Evolutionary conservation across 2,113 vertebrate genomes (phyloP), one percentile per base, ranked within the genome.

Genomic region (Morone chrysops): DNA sequence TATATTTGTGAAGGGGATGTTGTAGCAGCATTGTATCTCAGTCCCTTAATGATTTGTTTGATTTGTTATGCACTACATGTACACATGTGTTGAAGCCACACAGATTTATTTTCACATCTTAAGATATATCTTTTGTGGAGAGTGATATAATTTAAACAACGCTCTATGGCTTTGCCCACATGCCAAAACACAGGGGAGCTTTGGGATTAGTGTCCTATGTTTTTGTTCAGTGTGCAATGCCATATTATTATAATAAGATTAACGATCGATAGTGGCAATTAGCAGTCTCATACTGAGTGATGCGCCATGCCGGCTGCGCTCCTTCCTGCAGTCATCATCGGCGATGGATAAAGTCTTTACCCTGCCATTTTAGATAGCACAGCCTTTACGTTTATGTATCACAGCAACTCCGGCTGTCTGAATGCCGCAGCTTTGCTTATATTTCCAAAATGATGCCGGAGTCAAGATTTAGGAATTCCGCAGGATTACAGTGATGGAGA

Each of bases 241-340:
- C 73, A 74, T 93, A 78, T 82, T 77, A 68, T 79, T 82, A 65
- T 81, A 82, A 94, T 86, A 76, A 91, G 91, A 95, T 94, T 93
- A 91, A 85, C 50, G 81, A 90, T 92, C 88, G 84, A 91, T 87
- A 81, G 48, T 53, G 90, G 90, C 66, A 91, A 90, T 94, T 91
- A 90, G 92, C 87, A 82, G 85, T 87, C 89, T 90, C 88, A 93
- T 89, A 82, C 90, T 82, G 84, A 90, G 89, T 79, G 92, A 94
- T 94, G 94, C 95, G 92, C 91, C 90, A 94, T 63, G 89, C 90
- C 79, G 89, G 83, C 87, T 87, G 87, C 82, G 86, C 87, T 90
- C 60, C 83, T 89, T 84, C 70, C 82, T 80, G 87, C 89, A 92
- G 86, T 89, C 88, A 87, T 81, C 72, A 82, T 88, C 78, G 31